Base-by-base conservation (phyloP, 2,113 vertebrate genomes). In the Sander vitreus region DNA sequence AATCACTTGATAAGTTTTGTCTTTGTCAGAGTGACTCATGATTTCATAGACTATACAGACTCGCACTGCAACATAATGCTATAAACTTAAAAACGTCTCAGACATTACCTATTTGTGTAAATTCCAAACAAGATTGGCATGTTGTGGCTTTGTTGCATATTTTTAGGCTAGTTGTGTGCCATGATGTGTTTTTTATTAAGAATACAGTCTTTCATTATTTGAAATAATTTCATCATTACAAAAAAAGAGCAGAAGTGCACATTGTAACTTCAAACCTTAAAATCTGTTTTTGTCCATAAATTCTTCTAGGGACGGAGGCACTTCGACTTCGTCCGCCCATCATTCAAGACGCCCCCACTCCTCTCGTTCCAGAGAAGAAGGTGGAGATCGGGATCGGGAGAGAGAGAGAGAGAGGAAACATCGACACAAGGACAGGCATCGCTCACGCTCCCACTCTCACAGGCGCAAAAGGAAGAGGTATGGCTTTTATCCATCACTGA, bases 381-480 rank as follows among this genome's bases (percentile, higher is more conserved):
- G 85, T 13, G 89, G 84, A 0, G 93, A 92, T 4, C 72, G 86
- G 15, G 93, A 95, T 59, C 85, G 93, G 27, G 95, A 95, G 13
- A 71, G 94, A 77, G 95, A 95, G 13, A 71, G 93, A 77, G 95
- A 96, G 78, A 89, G 94, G 82, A 95, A 93, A 75, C 95, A 96
- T 82, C 91, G 95, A 72, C 95, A 96, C 91, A 95, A 95, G 75
- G 95, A 96, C 0, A 87, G 90, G 21, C 95, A 95, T 85, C 95
- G 95, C 86, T 96, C 95, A 8, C 93, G 92, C 78, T 96, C 95
- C 11, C 94, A 95, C 87, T 95, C 95, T 50, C 95, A 96, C 91
- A 92, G 95, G 60, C 93, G 68, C 73, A 96, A 94, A 85, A 94
- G 87, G 89, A 96, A 95, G 88, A 95, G 95, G 95, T 96, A 63